Evolutionary conservation across 2,113 vertebrate species (phyloP), one percentile per base, ranked within the genome.

Genomic region (Vombatus ursinus): DNA sequence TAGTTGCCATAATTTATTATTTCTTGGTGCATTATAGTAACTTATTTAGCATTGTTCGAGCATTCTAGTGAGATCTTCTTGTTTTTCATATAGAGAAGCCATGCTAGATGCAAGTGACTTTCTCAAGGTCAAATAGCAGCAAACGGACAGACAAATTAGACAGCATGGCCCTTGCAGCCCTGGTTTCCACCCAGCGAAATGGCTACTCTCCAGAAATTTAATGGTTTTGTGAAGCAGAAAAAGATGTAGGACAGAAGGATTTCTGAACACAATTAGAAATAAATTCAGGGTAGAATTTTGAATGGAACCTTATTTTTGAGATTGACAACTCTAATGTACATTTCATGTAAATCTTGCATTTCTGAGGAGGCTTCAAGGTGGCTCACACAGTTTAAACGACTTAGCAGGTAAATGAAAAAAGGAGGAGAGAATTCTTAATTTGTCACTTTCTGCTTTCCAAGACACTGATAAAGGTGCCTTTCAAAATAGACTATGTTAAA

Each of bases 231-330:
- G 93, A 94, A 57, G 12, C n/a, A 92, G 92, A 89, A 90, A 90
- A 94, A 16, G 89, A 25, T 22, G 37, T 52, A 92, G 77, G 54
- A 92, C 84, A 95, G 52, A 91, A 84, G 77, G 93, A 84, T 37
- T 96, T 48, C 9, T 95, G 93, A 95, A 54, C 31, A 91, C 28
- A 57, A 97, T 96, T 95, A 95, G 50, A 95, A 95, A 93, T 84
- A 90, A 61, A 49, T 25, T 37, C 24, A 84, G 12, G 23, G 57
- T 52, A 90, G 31, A 49, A 91, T 95, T 95, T 95, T 94, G 51
- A 94, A 93, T 93, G 95, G 50, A 52, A 19, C 1, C 48, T 95
- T 96, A 52, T 52, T 50, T 50, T 94, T 95, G 89, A 92, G 51
- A 96, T 91, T 92, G 96, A 94, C 1, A 92, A 19, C 50, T 61